Conservation (phyloP, 2,113 vertebrate species). For the Epinephelus lanceolatus region DNA sequence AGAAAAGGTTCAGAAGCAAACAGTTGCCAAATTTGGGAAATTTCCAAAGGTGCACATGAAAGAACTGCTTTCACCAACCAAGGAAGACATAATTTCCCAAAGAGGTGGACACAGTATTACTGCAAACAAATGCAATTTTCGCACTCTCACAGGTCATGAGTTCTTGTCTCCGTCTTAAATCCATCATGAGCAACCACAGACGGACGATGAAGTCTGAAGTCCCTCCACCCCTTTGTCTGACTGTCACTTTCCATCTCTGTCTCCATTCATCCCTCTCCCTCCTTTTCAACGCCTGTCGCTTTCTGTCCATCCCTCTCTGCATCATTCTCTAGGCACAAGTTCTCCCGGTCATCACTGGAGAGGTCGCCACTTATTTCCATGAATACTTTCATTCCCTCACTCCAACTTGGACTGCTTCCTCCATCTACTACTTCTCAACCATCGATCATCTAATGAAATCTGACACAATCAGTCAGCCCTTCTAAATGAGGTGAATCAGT, state of each 20-base stretch:
- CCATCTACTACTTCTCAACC: not conserved
- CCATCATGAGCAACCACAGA: constrained; percentile 44
- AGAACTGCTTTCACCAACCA: not conserved
- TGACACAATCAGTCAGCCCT: constrained; percentile 15
- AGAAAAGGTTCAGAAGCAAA: constrained; percentile 6
- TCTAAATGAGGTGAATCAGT: constrained; percentile 20
- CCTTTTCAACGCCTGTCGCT: constrained; percentile 69
- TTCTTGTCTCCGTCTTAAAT: constrained; percentile 8
- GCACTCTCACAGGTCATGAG: constrained; percentile 22
- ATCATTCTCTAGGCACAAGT: constrained; percentile 51
- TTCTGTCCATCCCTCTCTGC: constrained; percentile 59
- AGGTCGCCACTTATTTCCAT: constrained; percentile 11
- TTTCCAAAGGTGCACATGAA: not conserved
- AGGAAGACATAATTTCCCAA: constrained; percentile 9
- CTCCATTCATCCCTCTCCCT: constrained; percentile 61
- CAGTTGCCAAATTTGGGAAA: not conserved
- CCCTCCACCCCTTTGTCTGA: constrained; percentile 48
- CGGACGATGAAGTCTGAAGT: constrained; percentile 34
- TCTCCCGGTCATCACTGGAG: not conserved
- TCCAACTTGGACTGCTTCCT: not conserved
- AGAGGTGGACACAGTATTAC: not conserved
- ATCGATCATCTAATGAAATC: constrained; percentile 44
- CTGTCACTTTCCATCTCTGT: constrained; percentile 69
- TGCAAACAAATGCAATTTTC: constrained; percentile 19
- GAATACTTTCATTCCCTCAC: not conserved